Percentiles rank a stretch among this genome's conserved stretches.
Conservation (phyloP, 1,140 invertebrate species). For the Drosophila sechellia region DNA sequence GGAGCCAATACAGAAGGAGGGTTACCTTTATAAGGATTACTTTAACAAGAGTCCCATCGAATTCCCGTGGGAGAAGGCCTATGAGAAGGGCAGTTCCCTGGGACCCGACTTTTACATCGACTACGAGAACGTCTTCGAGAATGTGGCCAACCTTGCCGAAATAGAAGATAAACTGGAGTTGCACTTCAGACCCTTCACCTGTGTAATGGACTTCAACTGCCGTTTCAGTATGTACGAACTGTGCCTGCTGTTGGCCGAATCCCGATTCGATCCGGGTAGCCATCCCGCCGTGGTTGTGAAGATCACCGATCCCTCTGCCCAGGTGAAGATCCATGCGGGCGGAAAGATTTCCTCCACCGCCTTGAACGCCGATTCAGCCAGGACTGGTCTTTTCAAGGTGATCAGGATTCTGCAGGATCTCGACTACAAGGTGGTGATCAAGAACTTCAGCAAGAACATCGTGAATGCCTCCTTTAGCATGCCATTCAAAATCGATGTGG, state of each 20-base stretch:
- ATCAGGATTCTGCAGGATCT: constrained; percentile 46
- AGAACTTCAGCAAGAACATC: constrained; percentile 40
- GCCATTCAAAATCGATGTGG: constrained; percentile 60
- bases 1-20: not conserved
- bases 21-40: not conserved
- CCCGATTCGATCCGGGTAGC: constrained; percentile 45
- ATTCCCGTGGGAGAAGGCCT: constrained; percentile 19
- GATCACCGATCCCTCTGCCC: constrained; percentile 28
- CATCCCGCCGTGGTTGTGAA: constrained; percentile 45
- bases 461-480: constrained; percentile 62
- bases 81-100: not conserved
- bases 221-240: constrained; percentile 56
- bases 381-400: constrained; percentile 38
- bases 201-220: constrained; percentile 43
- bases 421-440: constrained; percentile 50
- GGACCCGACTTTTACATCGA: constrained; percentile 39
- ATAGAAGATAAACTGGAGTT: constrained; percentile 56
- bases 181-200: constrained; percentile 61
- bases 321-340: constrained; percentile 36
- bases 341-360: constrained; percentile 46
- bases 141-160: constrained; percentile 24
- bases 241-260: constrained; percentile 40
- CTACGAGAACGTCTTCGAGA: constrained; percentile 49
- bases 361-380: constrained; percentile 36
- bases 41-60: not conserved